Evolutionary conservation across 2,113 vertebrate species (phyloP), one percentile per base, ranked within the genome.

Genomic region (Chitala chitala): DNA sequence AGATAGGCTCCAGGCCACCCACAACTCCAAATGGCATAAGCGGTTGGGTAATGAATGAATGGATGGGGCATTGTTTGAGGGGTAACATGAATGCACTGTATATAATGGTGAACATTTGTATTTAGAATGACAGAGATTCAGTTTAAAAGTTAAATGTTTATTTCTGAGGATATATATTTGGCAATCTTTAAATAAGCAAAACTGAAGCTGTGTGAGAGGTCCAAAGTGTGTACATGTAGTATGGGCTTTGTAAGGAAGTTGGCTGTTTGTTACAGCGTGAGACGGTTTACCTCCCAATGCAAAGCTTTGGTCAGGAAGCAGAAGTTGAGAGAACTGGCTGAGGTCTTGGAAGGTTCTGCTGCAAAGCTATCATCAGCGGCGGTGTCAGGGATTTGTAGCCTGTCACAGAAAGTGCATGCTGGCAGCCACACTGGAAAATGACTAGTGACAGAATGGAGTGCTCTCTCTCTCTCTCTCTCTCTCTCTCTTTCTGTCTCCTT

Each of bases 321-420:
- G 58, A 69, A 44, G 71, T 65, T n/a, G 17, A 68, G 20, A 85
- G 82, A 80, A 82, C 82, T 87, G 88, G 80, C 81, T 86, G 78
- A 84, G 84, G 83, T 79, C 87, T 84, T 83, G 85, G 84, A 80
- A 88, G 87, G 83, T 84, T 87, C 77, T 76, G 82, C 82, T 89
- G 84, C 85, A 89, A 89, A 88, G 85, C 88, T 87, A 86, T 86
- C 87, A 89, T 91, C 86, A 87, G 86, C 86, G 85, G 84, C 84
- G 81, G 84, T 87, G 88, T 90, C 86, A 86, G 82, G 83, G 87
- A 92, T 90, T 90, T 92, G 89, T 90, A 88, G 85, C 86, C 87
- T 90, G 90, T 90, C 89, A 87, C 85, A 78, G 73, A 79, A 78
- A 82, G 82, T 75, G 78, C 82, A 78, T 73, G 65, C 79, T 86